Conservation (phyloP, 2,113 vertebrate species). For the Neoarius graeffei region DNA sequence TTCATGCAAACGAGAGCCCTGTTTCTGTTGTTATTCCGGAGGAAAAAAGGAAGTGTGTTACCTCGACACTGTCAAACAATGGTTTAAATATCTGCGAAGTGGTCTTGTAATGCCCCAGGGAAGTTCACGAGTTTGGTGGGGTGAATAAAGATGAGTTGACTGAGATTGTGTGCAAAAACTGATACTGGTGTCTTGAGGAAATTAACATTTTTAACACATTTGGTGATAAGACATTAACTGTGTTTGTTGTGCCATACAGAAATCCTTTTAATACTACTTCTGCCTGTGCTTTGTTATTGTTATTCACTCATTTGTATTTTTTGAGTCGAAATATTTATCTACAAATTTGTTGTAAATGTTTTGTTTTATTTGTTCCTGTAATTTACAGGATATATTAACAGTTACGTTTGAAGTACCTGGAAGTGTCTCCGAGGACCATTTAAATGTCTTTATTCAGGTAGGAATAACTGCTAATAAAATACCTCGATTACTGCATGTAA, state of each 20-base stretch:
- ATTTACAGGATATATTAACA: conserved; percentile 84
- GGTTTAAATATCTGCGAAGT: conserved; percentile 75
- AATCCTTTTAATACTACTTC: conserved; percentile 11
- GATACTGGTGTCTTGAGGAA: conserved; percentile 35
- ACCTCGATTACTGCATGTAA: not conserved
- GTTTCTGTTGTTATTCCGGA: conserved; percentile 81
- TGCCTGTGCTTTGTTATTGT: not conserved
- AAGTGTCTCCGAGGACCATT: conserved; percentile 81
- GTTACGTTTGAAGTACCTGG: conserved; percentile 89
- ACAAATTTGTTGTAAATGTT: not conserved
- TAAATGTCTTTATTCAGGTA: conserved; percentile 92
- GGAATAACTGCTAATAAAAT: conserved; percentile 5
- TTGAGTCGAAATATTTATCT: not conserved
- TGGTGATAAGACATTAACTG: conserved; percentile 31
- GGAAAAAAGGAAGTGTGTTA: conserved; percentile 79
- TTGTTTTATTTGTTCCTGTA: not conserved
- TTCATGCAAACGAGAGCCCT: conserved; percentile 76
- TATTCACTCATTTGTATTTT: not conserved
- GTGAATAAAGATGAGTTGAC: conserved; percentile 8
- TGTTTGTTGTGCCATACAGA: conserved; percentile 35
- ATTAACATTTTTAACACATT: conserved; percentile 36
- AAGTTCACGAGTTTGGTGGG: conserved; percentile 58
- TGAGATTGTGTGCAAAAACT: conserved; percentile 39
- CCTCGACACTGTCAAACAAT: conserved; percentile 75
- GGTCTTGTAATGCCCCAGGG: conserved; percentile 67